A percentile compares a stretch with the other conserved stretches of the same genome.
Evolutionary conservation across 2,888 invertebrate species (phyloP).

Genomic region (Eristalinus sepulchralis): DNA sequence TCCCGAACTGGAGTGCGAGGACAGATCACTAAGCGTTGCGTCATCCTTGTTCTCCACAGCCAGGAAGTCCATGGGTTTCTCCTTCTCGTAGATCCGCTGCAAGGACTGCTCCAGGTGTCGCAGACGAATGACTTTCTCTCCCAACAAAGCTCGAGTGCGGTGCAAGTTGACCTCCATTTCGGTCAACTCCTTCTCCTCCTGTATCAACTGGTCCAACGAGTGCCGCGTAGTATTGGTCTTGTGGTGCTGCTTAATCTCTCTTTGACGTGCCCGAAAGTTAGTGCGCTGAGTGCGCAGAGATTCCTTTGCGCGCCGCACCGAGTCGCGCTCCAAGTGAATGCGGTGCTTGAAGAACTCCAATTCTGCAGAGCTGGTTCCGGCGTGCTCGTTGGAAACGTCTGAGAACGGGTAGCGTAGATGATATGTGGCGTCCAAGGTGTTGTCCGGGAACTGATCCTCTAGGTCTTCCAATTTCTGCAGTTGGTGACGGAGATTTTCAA

Average conservation of each 20-base stretch:
- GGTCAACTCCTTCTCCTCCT: slow-evolving; percentile 91
- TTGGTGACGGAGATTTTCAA: slow-evolving; percentile 90
- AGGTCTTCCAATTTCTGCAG: slow-evolving; percentile 90
- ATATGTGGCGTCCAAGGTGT: slow-evolving; percentile 87
- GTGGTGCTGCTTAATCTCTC: slow-evolving; percentile 82
- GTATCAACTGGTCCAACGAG: slow-evolving; percentile 79
- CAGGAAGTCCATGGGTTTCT: slow-evolving; percentile 77
- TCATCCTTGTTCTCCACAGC: slow-evolving; percentile 82
- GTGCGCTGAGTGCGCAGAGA: slow-evolving; percentile 86
- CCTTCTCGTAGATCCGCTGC: slow-evolving; percentile 82
- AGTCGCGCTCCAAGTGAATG: slow-evolving; percentile 90
- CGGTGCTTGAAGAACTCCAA: slow-evolving; percentile 92
- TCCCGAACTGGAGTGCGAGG: slow-evolving; percentile 83
- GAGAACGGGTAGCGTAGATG: slow-evolving; percentile 91
- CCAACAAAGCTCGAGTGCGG: slow-evolving; percentile 89
- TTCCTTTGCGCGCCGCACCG: slow-evolving; percentile 91
- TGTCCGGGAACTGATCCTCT: slow-evolving; percentile 90
- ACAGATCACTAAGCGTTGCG: slow-evolving; percentile 85
- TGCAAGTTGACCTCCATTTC: slow-evolving; percentile 92
- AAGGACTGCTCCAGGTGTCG: slow-evolving; percentile 90
- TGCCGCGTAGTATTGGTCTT: slow-evolving; percentile 76
- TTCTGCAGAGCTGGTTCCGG: slow-evolving; percentile 84
- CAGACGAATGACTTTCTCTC: slow-evolving; percentile 91
- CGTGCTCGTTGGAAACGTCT: slow-evolving; percentile 83
- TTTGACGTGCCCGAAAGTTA: slow-evolving; percentile 85